Evolutionary conservation across 2,113 vertebrate species (phyloP), one percentile per base, ranked within the genome.

Genomic region (Athene cunicularia): DNA sequence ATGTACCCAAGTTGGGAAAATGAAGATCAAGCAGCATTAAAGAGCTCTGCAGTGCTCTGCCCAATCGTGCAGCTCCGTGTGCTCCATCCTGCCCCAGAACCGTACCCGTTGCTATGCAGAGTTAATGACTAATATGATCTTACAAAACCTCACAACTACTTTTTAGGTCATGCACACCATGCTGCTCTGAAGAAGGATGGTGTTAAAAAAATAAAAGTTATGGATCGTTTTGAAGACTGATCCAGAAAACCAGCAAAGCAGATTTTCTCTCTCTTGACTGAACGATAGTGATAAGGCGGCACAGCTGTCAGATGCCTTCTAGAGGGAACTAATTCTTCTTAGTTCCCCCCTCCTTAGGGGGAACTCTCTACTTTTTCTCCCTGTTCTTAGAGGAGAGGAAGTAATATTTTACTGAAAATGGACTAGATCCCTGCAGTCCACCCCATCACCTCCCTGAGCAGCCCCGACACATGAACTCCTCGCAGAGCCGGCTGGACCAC

Each of bases 101-200:
- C 9, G 1, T 14, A 6, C 47, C 2, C 3, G 14, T 2, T 22
- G 19, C 19, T 4, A 12, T 1, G 19, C 67, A 45, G 21, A 17
- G 22, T 12, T 8, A 8, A 21, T 1, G 20, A 63, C 66, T 39
- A 47, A 35, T 0, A 9, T 1, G 7, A 18, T 12, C 35, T 21
- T 1, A 28, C 20, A 56, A 14, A 64, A 16, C 11, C 11, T 67
- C 9, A 49, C 0, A 2, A 21, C 12, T n/a, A 1, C 13, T 49
- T 41, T 60, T 49, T 20, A 32, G 22, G 6, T 58, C 5, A 2
- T 52, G 63, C 33, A 41, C 41, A 45, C 9, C 33, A 8, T 1
- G 27, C 53, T 27, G 77, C 73, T 72, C 63, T 26, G 67, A 35
- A 45, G 39, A 11, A 64, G 50, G 56, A 33, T 2, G 2, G 15